Percentiles rank a stretch among this genome's conserved stretches.
phyloP scores from a whole-genome alignment of 2,797 vertebrate genomes.

The Leucoraja ocellata region DNA sequence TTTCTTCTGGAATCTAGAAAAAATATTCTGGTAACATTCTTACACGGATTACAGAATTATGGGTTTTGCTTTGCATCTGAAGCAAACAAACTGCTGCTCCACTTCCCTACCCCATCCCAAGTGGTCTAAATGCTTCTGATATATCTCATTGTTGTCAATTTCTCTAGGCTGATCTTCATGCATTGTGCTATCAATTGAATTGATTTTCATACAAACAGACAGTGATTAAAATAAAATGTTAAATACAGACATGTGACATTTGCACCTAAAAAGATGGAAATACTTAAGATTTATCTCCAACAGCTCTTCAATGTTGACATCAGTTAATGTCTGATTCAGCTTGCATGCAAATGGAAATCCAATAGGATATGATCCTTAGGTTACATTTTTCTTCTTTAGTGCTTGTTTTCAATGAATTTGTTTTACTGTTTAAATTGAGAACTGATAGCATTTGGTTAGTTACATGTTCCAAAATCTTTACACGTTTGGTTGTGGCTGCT shows the following conservation, averaged over 20 bases:
- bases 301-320: neutral
- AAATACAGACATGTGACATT: neutral
- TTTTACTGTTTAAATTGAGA: constrained; percentile 11
- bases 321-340: neutral
- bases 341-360: neutral
- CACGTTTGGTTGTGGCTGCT: neutral
- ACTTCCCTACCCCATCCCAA: neutral
- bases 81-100: neutral
- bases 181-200: neutral
- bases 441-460: neutral
- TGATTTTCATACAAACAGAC: neutral
- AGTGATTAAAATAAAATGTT: neutral
- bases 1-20: neutral
- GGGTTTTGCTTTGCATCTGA: neutral
- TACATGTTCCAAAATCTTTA: neutral
- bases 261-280: neutral
- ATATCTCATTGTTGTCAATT: neutral
- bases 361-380: neutral
- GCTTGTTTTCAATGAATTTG: neutral
- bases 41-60: neutral
- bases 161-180: neutral
- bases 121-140: too few species aligned
- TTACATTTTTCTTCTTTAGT: neutral
- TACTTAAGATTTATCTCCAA: neutral
- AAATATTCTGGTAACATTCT: neutral